A percentile compares a stretch with the other conserved stretches of the same genome.
Evolutionary conservation across 1,140 invertebrate species (phyloP).

Genomic region (Drosophila aff.): DNA sequence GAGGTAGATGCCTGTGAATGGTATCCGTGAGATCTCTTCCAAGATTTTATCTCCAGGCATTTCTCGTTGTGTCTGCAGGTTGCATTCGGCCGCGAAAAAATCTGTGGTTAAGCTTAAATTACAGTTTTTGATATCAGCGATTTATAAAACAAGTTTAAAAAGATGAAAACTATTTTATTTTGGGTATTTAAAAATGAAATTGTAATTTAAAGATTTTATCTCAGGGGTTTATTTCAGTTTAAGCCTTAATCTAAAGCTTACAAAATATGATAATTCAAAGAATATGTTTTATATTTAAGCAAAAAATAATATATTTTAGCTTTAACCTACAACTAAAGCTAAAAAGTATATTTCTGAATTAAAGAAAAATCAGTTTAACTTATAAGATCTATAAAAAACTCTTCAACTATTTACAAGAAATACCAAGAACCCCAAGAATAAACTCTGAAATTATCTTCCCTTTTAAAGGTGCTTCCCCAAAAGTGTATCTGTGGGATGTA

Average conservation of each 20-base stretch:
- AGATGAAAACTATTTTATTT: not conserved
- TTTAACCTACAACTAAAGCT: too few relatives aligned
- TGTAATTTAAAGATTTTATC: not conserved
- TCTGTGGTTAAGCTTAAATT: constrained; percentile 1
- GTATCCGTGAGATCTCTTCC: constrained; percentile 3
- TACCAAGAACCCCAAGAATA: too few relatives aligned
- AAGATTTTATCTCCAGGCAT: not conserved
- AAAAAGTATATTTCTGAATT: too few relatives aligned
- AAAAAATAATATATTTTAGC: too few relatives aligned
- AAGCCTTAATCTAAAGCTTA: not conserved
- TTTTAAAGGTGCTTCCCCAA: not conserved
- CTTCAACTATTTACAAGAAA: too few relatives aligned
- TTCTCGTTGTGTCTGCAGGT: not conserved
- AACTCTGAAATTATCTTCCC: too few relatives aligned
- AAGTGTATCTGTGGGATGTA: constrained; percentile 6
- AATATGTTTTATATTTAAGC: not conserved
- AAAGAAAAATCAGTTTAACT: too few relatives aligned
- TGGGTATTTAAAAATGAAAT: not conserved
- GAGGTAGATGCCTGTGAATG: not conserved
- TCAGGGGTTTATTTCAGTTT: not conserved
- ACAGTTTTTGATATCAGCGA: not conserved
- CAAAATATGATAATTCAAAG: not conserved
- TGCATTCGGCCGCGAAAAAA: constrained; percentile 1
- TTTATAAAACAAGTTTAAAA: not conserved
- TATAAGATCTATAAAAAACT: too few relatives aligned